Base-by-base conservation (phyloP, 2,888 invertebrate species). In the Lepidocyrtoides sp. region DNA sequence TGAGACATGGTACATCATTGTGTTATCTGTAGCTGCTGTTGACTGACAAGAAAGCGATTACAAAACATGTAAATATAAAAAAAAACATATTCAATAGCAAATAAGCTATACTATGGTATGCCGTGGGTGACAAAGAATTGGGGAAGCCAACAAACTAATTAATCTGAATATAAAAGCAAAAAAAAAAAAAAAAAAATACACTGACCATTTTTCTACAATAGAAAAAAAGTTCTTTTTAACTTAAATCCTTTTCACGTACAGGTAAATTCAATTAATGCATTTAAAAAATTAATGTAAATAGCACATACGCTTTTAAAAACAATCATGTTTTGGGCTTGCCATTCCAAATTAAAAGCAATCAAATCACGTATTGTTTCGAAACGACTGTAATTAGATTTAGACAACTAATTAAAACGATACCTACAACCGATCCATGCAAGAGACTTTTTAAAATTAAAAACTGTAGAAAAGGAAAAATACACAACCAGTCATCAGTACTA, bases 91-190 rank as follows among this genome's bases (percentile, higher is more conserved):
- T n/a, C n/a, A n/a, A n/a, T n/a, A n/a, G n/a, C n/a, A n/a, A n/a
- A n/a, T n/a, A n/a, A 83, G 14, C 48, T 20, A 44, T 12, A 12
- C 26, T 20, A 41, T 10, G 2, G 26, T 32, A 7, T 14, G 32
- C 32, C 26, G 77, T 60, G 41, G 48, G 41, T 87, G 87, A 87
- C 48, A 77, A 29, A 29, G 29, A 66, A 60, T 72, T 36, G 60
- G 77, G 87, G 87, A 79, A 79, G 51, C 87, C 77, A 79, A 79
- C 10, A 44, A 29, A 63, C 79, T 87, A 87, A 87, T 87, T 87
- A 87, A 77, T 51, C 14, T 41, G 69, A 66, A 66, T n/a, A 7
- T 10, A 29, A 63, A 12, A 10, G 5, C 26, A 60, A 26, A 60
- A 8, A 17, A 17, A 23, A 26, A 20, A 57, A 57, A 26, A 60